A percentile compares a stretch with the other conserved stretches of the same genome.
Evolutionary conservation across 92 coral and sea anemone genomes (phyloP).

Genomic region (Muricea muricata): DNA sequence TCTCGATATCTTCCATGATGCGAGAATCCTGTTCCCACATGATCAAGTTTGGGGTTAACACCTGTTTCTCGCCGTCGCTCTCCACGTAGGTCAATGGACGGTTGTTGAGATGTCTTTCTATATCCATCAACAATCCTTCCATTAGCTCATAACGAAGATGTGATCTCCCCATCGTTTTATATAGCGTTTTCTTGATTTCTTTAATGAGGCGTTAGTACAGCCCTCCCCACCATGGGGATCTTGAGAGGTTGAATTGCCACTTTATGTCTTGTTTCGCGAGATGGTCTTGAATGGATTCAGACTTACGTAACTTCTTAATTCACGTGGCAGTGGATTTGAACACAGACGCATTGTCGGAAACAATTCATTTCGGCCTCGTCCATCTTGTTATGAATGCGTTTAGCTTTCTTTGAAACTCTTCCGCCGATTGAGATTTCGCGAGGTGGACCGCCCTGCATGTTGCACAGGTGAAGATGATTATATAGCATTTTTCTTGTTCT

Average conservation of each 20-base stretch:
- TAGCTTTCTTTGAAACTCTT: conserved; percentile 64
- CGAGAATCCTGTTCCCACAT: conserved; percentile 43
- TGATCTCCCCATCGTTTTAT: conserved; percentile 60
- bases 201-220: conserved; percentile 52
- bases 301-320: conserved; percentile 44
- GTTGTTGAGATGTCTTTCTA: conserved; percentile 63
- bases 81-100: no score
- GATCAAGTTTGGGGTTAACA: conserved; percentile 52
- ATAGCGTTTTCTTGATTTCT: no score
- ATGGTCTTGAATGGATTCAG: conserved; percentile 48
- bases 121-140: conserved; percentile 62
- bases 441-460: conserved; percentile 62
- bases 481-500: conserved; percentile 63
- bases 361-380: conserved; percentile 36
- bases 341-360: conserved; percentile 38
- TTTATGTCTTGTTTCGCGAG: conserved; percentile 48
- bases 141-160: conserved; percentile 19
- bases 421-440: conserved; percentile 73
- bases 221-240: no score
- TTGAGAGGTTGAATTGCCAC: conserved; percentile 65
- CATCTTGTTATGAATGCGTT: conserved; percentile 44
- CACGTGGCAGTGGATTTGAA: conserved; percentile 52
- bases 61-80: conserved; percentile 67
- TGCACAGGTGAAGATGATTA: conserved; percentile 57
- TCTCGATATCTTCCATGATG: conserved; percentile 20